Evolutionary conservation across 2,113 vertebrate genomes (phyloP), one percentile per base, ranked within the genome.

Genomic region (Synodontis membranacea): DNA sequence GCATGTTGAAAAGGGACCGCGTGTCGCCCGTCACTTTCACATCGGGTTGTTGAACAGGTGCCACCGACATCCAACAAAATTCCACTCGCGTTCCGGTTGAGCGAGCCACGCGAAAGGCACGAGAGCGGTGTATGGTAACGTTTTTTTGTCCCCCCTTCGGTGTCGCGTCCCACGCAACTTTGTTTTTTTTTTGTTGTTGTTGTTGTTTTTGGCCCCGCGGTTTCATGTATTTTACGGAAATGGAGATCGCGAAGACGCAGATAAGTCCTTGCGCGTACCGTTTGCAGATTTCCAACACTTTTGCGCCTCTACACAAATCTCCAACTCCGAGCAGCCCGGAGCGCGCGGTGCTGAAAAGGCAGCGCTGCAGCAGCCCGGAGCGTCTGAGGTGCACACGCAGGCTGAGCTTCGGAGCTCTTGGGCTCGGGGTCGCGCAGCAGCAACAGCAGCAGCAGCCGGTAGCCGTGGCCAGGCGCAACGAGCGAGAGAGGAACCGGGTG

Each of bases 401-500:
- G n/a, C 87, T 95, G 80, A 91, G 91, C n/a, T 93, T 94, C 84
- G 89, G 90, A 75, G 89, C 92, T 25, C 88, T 94, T 7, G 88
- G 90, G 54, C 90, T 91, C 86, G 48, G 62, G 3, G 66, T 92
- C 72, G 70, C 87, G 68, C 74, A 50, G 39, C 56, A 58, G 10
- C 78, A n/a, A n/a, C n/a, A 54, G 78, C 79, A 89, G 91, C 75
- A 86, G 88, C 86, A 91, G 90, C 56, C 94, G 5, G 93, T 95
- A 12, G 95, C 96, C 0, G 96, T 97, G 84, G 96, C 96, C 8
- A 92, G 96, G 25, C 95, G 96, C 58, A 97, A 97, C 82, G 96
- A 97, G 86, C 93, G 96, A 28, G 96, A 97, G 86, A 93, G 96
- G 87, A 96, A 97, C 93, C 94, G 96, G 14, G 96, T 97, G 58